Percentiles rank a stretch among this genome's conserved stretches.
phyloP scores from a whole-genome alignment of 2,797 vertebrate species.

The Rhinoraja longicauda region DNA sequence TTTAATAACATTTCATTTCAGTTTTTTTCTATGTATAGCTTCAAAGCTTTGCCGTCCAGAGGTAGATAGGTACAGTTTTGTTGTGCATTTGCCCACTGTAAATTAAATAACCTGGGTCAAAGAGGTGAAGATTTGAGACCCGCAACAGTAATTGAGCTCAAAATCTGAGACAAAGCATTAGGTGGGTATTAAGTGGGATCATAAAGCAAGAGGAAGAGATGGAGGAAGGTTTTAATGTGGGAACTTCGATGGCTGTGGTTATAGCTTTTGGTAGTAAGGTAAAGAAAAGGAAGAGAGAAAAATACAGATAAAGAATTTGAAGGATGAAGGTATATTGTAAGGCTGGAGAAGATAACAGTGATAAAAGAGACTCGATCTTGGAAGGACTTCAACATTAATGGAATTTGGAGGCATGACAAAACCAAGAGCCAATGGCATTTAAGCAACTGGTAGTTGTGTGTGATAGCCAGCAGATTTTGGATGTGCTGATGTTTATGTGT shows the following conservation, averaged over 20 bases:
- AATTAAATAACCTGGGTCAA: neutral
- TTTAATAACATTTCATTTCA: neutral
- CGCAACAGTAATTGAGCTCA: neutral
- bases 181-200: neutral
- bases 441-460: neutral
- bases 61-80: neutral
- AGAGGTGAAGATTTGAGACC: neutral
- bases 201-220: neutral
- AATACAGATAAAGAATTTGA: neutral
- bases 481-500: neutral
- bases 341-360: neutral
- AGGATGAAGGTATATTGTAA: neutral
- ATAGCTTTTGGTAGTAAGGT: neutral
- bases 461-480: neutral
- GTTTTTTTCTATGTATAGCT: neutral
- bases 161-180: neutral
- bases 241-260: neutral
- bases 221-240: neutral
- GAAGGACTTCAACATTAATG: neutral
- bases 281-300: neutral
- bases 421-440: neutral
- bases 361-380: neutral
- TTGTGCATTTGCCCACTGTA: neutral
- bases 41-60: neutral
- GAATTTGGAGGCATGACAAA: neutral